Evolutionary conservation across 2,113 vertebrate species (phyloP).

Genomic region (Steatornis caripensis): DNA sequence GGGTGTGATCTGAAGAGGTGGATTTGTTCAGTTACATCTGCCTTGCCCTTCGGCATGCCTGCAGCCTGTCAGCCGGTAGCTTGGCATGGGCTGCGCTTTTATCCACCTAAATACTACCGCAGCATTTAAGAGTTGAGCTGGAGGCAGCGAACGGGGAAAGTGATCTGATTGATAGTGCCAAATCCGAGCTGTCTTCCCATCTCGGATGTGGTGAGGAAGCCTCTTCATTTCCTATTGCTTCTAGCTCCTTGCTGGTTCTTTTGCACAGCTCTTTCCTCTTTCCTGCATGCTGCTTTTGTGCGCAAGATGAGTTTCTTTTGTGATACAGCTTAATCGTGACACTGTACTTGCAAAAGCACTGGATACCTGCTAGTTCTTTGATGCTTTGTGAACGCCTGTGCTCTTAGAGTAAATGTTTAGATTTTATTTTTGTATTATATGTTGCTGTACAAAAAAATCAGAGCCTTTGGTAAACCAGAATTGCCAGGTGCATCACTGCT

Average conservation of each 20-base stretch:
- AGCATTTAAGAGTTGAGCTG: not conserved
- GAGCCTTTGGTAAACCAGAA: not conserved
- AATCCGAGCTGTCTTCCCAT: not conserved
- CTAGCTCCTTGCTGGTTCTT: not conserved
- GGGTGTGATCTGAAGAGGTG: not conserved
- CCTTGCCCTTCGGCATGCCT: not conserved
- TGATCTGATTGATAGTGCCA: not conserved
- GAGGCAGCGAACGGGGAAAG: not conserved
- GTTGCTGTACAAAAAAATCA: not conserved
- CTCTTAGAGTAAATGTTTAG: not conserved
- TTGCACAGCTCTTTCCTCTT: not conserved
- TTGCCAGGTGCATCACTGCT: not conserved
- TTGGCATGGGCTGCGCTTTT: not conserved
- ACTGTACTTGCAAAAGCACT: not conserved
- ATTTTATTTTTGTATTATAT: not conserved
- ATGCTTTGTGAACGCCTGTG: rapidly evolving
- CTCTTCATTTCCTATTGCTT: not conserved
- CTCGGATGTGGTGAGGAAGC: not conserved
- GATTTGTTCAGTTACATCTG: not conserved
- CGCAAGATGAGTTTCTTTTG: not conserved
- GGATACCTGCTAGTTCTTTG: not conserved
- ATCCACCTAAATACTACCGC: not conserved
- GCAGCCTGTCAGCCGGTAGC: not conserved
- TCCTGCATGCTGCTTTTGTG: not conserved
- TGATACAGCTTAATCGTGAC: not conserved